Percentiles rank a stretch among this genome's conserved stretches.
Conservation (phyloP, 2,888 invertebrate species). For the Chrysolina americana region DNA sequence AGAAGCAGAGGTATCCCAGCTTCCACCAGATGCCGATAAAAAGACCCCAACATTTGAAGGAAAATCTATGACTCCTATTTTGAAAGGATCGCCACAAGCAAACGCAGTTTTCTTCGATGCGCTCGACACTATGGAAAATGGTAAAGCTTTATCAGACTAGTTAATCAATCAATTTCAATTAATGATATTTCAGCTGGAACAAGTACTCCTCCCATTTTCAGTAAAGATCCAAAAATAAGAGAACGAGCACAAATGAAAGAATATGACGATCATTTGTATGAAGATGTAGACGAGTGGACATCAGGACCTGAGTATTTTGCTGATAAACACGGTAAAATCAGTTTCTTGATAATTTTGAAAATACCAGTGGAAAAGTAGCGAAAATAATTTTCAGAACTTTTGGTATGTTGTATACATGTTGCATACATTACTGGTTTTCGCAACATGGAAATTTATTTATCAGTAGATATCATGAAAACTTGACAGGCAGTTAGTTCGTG, state of each 20-base stretch:
- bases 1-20: neutral
- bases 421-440: too few relatives aligned
- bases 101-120: constrained; percentile 33
- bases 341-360: neutral
- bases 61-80: constrained; percentile 29
- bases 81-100: constrained; percentile 39
- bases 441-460: too few relatives aligned
- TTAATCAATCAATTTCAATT: neutral
- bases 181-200: constrained; percentile 45
- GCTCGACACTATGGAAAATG: neutral
- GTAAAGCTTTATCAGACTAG: neutral
- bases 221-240: constrained; percentile 47
- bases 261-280: constrained; percentile 21
- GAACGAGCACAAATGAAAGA: constrained; percentile 32
- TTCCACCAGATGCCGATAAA: neutral
- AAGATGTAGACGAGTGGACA: constrained; percentile 24
- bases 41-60: constrained; percentile 10
- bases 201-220: constrained; percentile 57
- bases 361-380: too few relatives aligned
- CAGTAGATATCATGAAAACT: too few relatives aligned
- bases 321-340: constrained; percentile 17
- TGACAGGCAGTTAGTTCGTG: too few relatives aligned
- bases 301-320: constrained; percentile 24
- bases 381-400: too few relatives aligned
- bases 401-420: too few relatives aligned